Evolutionary conservation across 2,888 invertebrate species (phyloP).

Genomic region (Chalcis sispes): DNA sequence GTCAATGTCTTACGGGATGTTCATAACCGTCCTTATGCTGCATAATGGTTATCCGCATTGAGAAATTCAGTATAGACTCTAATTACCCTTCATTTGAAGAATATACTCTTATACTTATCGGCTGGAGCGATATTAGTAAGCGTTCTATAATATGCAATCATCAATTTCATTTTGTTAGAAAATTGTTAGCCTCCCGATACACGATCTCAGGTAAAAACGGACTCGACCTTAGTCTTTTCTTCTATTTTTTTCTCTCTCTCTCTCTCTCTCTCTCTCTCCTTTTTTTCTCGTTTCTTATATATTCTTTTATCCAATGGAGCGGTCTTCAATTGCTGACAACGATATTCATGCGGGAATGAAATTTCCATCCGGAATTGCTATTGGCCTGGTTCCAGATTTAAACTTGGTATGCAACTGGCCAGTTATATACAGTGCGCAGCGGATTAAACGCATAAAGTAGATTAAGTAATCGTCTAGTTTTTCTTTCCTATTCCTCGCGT

Average conservation of each 20-base stretch:
- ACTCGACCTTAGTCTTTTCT: not conserved
- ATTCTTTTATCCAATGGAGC: conserved; percentile 3
- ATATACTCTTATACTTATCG: too few relatives aligned
- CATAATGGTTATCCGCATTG: too few relatives aligned
- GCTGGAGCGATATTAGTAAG: too few relatives aligned
- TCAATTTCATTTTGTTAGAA: conserved; percentile 60
- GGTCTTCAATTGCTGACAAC: conserved; percentile 49
- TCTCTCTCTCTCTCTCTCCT: not conserved
- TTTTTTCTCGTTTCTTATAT: not conserved
- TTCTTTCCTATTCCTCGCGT: not conserved
- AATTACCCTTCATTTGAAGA: too few relatives aligned
- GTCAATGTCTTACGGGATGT: too few relatives aligned
- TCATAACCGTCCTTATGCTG: too few relatives aligned
- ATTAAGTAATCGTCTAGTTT: not conserved
- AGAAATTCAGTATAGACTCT: too few relatives aligned
- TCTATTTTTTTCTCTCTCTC: not conserved
- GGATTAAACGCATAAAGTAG: not conserved
- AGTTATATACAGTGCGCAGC: too few relatives aligned
- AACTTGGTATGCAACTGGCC: conserved; percentile 12
- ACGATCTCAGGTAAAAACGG: conserved; percentile 1
- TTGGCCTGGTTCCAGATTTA: conserved; percentile 67
- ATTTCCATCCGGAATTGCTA: conserved; percentile 70
- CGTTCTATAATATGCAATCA: conserved; percentile 52
- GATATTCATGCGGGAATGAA: conserved; percentile 65
- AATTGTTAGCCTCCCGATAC: conserved; percentile 40